phyloP scores from a whole-genome alignment of 64 coral and sea anemone genomes.

The Pocillopora verrucosa region DNA sequence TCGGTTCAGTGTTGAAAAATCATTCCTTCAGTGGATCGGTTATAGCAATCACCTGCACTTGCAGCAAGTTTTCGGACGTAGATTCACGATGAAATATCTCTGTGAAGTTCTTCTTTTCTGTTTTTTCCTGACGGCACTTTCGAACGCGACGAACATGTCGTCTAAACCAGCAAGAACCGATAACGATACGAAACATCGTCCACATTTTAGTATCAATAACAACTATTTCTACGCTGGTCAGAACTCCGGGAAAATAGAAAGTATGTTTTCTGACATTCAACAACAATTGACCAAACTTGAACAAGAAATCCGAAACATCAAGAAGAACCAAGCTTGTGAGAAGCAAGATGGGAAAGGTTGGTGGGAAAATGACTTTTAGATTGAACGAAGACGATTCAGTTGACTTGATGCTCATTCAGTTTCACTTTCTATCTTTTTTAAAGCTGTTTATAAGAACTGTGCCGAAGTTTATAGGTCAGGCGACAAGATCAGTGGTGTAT shows the following conservation, averaged over 20 bases:
- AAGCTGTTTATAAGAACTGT: constrained; percentile 13
- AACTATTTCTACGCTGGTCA: background rate
- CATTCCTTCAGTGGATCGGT: background rate
- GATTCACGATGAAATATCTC: background rate
- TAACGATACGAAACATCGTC: background rate
- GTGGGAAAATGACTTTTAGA: background rate
- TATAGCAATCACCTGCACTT: no score
- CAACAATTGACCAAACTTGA: constrained; percentile 10
- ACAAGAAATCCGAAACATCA: background rate
- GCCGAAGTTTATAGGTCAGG: constrained; percentile 28
- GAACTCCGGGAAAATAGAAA: background rate
- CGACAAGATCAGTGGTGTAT: constrained; percentile 27
- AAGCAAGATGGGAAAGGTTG: background rate
- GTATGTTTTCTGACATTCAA: background rate
- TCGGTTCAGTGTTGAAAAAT: background rate
- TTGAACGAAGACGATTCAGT: background rate
- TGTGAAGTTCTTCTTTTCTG: background rate
- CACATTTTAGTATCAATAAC: background rate
- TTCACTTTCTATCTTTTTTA: no score
- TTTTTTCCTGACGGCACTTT: background rate
- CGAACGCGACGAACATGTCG: background rate
- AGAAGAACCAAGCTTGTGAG: background rate
- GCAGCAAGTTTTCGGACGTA: background rate
- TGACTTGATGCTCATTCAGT: background rate
- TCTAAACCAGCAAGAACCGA: background rate